Evolutionary conservation across 2,888 invertebrate genomes (phyloP), one percentile per base, ranked within the genome.

Genomic region (Drosophila colorata): DNA sequence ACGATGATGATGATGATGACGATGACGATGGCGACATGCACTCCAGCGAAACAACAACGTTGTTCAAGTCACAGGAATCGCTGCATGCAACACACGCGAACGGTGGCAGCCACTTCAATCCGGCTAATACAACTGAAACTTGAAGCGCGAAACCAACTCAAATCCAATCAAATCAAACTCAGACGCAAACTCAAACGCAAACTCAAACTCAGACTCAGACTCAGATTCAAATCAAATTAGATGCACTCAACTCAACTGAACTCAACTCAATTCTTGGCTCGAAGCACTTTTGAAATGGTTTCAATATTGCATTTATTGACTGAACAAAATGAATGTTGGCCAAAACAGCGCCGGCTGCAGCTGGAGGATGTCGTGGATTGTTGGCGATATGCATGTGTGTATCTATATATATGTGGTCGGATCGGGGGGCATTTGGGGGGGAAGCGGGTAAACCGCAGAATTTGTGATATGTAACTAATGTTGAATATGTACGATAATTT

Each of bases 41-140:
- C 38, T 87, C 80, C 6, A 85, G 78, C 35, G 84, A 87, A 48
- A 85, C 87, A 37, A 87, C 85, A 1, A 85, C 87, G 14, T 52
- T 87, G 31, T 79, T 87, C 61, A 85, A 65, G 46, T 81, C 87
- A 9, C 67, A 87, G 60, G 69, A 76, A 6, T 83, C 81, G 5
- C 31, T 80, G 46, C 78, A 86, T 25, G 51, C 38, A 9, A 5
- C 74, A 43, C 74, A 68, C 14, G 28, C 69, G 8, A 73, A 64
- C n/a, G 74, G 61, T 25, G 76, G 69, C 71, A 67, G 66, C 38
- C 72, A 73, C 51, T 59, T 69, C 9, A 73, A 73, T 55, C 25
- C 55, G 9, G 70, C 75, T 1, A 73, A 48, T 35, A 69, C 70
- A 43, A 56, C 64, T 18, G 65, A 69, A 31, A 41, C 58, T n/a